These are phyloP conservation scores for Epinotia ramella DNA, from an alignment of 2,888 invertebrate species.

Conservation along the genomic window DNA sequence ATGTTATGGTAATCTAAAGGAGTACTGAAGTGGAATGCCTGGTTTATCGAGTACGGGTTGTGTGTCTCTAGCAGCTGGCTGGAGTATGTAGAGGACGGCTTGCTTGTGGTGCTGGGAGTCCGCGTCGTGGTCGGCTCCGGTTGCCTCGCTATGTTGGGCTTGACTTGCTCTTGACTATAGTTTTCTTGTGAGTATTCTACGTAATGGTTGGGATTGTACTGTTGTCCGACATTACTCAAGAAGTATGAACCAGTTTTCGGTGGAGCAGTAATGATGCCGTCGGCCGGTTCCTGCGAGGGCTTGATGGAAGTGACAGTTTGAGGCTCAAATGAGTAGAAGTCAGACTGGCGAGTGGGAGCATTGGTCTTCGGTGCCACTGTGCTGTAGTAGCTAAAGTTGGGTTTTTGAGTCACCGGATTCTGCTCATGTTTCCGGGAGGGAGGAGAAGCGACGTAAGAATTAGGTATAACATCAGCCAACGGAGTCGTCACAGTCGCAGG, in stretches of 20 bases:
- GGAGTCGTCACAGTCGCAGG: slow-evolving; percentile 53
- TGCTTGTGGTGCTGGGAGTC: slow-evolving; percentile 63
- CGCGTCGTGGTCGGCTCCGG: slow-evolving; percentile 63
- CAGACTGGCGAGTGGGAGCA: slow-evolving; percentile 63
- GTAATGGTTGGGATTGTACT: slow-evolving; percentile 64
- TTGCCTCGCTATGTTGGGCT: slow-evolving; percentile 47
- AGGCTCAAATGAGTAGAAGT: slow-evolving; percentile 78
- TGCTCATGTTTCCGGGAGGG: slow-evolving; percentile 59
- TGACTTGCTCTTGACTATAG: slow-evolving; percentile 55
- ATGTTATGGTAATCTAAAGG: slow-evolving; percentile 77
- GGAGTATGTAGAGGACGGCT: slow-evolving; percentile 70
- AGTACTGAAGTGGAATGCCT: slow-evolving; percentile 80
- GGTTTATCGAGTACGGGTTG: slow-evolving; percentile 81
- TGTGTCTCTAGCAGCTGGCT: slow-evolving; percentile 78
- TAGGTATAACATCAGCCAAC: slow-evolving; percentile 55
- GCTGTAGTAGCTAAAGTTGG: slow-evolving; percentile 74
- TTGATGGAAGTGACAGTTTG: slow-evolving; percentile 71
- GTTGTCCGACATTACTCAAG: slow-evolving; percentile 60
- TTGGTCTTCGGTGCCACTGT: slow-evolving; percentile 72
- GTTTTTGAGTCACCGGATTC: slow-evolving; percentile 73
- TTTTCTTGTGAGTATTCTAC: slow-evolving; percentile 59
- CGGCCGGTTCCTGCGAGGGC: slow-evolving; percentile 60
- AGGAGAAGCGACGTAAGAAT: slow-evolving; percentile 61
- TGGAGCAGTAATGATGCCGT: slow-evolving; percentile 53
- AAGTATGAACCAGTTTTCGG: slow-evolving; percentile 69